Evolutionary conservation across 1,140 invertebrate species (phyloP).

Genomic region (Apocrypta bakeri): DNA sequence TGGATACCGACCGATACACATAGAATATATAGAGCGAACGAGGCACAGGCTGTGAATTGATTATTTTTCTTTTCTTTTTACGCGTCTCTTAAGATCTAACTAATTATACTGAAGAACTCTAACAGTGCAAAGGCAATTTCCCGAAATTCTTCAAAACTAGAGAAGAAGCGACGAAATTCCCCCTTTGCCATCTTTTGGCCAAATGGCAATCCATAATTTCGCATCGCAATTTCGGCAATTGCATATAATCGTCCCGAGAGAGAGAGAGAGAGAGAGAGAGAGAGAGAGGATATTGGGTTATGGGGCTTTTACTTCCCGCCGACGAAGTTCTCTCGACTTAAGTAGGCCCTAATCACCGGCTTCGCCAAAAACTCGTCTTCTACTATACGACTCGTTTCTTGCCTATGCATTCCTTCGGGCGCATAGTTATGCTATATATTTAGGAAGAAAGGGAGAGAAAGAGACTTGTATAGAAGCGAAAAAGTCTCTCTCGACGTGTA

Average conservation of each 20-base stretch:
- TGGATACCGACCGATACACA: neutral
- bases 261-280: neutral
- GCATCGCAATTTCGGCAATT: constrained; percentile 70
- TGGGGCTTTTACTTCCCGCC: constrained; percentile 68
- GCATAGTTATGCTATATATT: neutral
- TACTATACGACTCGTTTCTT: constrained; percentile 47
- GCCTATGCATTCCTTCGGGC: constrained; percentile 53
- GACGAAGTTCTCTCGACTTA: constrained; percentile 61
- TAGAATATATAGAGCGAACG: neutral
- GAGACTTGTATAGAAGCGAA: no score
- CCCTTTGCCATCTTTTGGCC: no score
- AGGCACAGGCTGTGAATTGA: neutral
- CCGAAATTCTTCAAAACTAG: neutral
- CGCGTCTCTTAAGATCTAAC: no score
- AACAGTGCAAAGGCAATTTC: neutral
- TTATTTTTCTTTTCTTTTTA: neutral
- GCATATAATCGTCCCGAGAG: constrained; percentile 66
- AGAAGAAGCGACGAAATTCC: no score
- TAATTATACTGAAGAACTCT: neutral
- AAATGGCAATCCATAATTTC: constrained; percentile 19
- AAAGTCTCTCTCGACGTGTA: no score
- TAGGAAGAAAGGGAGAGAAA: neutral
- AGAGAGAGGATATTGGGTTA: constrained; percentile 50
- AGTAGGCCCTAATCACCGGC: constrained; percentile 70
- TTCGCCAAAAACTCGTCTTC: constrained; percentile 61